These are phyloP conservation scores for Sylvilagus floridanus DNA, from an alignment of 2,797 vertebrate genomes.

Conservation along the genomic window DNA sequence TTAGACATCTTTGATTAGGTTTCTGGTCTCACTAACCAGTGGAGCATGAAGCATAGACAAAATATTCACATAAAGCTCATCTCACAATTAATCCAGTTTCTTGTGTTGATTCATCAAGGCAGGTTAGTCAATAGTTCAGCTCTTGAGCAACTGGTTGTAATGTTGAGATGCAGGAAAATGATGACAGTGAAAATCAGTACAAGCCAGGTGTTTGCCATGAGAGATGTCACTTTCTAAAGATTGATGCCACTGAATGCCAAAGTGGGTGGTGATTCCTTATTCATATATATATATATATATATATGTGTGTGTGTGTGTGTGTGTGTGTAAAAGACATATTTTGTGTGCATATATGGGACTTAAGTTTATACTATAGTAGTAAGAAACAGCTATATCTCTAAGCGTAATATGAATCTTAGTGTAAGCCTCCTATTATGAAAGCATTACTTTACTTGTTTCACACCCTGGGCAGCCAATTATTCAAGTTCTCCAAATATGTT, in stretches of 20 bases:
- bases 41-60: neutral
- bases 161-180: conserved; percentile 3
- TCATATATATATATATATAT: too few species aligned
- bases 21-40: neutral
- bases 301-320: too few species aligned
- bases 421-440: neutral
- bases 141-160: conserved; percentile 61
- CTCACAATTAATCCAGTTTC: conserved; percentile 25
- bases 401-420: neutral
- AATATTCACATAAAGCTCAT: conserved; percentile 1
- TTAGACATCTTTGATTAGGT: neutral
- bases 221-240: neutral
- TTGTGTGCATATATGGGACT: neutral
- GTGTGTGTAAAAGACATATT: too few species aligned
- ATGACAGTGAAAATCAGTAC: conserved; percentile 48
- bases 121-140: conserved; percentile 56
- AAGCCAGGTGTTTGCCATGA: conserved; percentile 21
- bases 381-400: neutral
- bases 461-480: neutral
- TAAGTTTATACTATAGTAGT: neutral
- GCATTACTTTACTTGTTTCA: conserved; percentile 21
- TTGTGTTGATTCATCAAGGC: conserved; percentile 63
- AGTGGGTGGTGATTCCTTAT: too few species aligned
- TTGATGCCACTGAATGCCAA: neutral
- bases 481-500: neutral